A percentile compares a stretch with the other conserved stretches of the same genome.
Evolutionary conservation across 2,888 invertebrate species (phyloP).

Genomic region (Drosophila subquinaria): DNA sequence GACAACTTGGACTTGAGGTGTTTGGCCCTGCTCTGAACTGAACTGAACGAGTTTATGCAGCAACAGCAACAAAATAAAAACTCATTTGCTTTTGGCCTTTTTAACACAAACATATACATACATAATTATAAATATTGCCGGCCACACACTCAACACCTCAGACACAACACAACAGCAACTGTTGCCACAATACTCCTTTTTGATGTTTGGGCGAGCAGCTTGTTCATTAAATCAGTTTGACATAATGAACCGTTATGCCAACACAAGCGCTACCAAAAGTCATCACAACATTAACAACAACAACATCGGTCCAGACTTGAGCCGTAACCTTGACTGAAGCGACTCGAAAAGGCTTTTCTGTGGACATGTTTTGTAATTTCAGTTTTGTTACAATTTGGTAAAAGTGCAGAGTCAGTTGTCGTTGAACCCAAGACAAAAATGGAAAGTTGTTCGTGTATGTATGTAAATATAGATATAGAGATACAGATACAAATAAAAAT

Average conservation of each 20-base stretch:
- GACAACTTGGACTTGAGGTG: slow-evolving; percentile 30
- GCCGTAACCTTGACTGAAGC: slow-evolving; percentile 69
- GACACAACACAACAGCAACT: slow-evolving; percentile 15
- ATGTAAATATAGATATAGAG: slow-evolving; percentile 6
- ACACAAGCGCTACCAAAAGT: slow-evolving; percentile 39
- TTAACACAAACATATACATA: slow-evolving; percentile 42
- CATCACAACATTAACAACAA: slow-evolving; percentile 12
- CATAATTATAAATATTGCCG: slow-evolving; percentile 21
- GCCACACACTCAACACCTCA: slow-evolving; percentile 15
- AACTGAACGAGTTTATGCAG: slow-evolving; percentile 22
- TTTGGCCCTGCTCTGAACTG: slow-evolving; percentile 38
- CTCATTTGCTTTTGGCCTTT: slow-evolving; percentile 48
- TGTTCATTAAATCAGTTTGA: slow-evolving; percentile 72
- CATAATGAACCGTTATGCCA: slow-evolving; percentile 78
- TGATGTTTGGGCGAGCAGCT: slow-evolving; percentile 28
- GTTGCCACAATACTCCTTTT: slow-evolving; percentile 38
- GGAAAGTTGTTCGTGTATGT: slow-evolving; percentile 58
- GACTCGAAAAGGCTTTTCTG: slow-evolving; percentile 33
- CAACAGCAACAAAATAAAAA: slow-evolving; percentile 12
- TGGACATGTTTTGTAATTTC: slow-evolving; percentile 68
- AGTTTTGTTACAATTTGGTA: slow-evolving; percentile 58
- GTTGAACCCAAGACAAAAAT: slow-evolving; percentile 70
- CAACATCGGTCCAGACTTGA: slow-evolving; percentile 27
- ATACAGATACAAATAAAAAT: slow-evolving; percentile 5
- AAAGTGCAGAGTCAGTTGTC: slow-evolving; percentile 77